Evolutionary conservation across 1,140 invertebrate species (phyloP).

Genomic region (Drosophila paulistorum): DNA sequence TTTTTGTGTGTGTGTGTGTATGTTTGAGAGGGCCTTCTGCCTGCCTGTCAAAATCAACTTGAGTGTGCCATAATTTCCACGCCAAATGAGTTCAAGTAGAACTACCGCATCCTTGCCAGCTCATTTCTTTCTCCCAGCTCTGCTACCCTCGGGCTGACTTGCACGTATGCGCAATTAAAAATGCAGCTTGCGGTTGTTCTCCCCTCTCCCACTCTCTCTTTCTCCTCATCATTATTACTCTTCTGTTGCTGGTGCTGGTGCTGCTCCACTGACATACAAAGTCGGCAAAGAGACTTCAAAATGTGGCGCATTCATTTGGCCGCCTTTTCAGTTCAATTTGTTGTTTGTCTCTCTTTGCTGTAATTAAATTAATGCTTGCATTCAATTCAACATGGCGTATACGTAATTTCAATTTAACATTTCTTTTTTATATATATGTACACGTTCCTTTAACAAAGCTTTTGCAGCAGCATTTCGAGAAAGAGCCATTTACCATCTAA

Average conservation of each 20-base stretch:
- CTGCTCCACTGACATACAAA: conserved; percentile 76
- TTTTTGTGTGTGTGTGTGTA: conserved; percentile 22
- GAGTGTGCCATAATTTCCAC: conserved; percentile 75
- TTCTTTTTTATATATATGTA: not conserved
- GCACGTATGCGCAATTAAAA: conserved; percentile 79
- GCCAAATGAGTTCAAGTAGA: conserved; percentile 76
- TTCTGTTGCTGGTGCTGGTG: conserved; percentile 19
- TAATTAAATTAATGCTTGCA: conserved; percentile 77
- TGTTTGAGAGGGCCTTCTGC: conserved; percentile 36
- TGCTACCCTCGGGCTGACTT: conserved; percentile 37
- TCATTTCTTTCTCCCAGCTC: conserved; percentile 17
- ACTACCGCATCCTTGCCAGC: conserved; percentile 45
- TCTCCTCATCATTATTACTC: conserved; percentile 32
- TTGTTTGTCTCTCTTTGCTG: conserved; percentile 42
- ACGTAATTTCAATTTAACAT: conserved; percentile 64
- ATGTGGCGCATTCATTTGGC: conserved; percentile 54
- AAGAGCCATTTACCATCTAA: conserved; percentile 51
- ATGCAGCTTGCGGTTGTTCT: conserved; percentile 75
- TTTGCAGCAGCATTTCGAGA: conserved; percentile 21
- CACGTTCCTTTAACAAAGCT: not conserved
- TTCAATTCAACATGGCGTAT: conserved; percentile 53
- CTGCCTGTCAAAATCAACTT: conserved; percentile 77
- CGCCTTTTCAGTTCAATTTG: conserved; percentile 60
- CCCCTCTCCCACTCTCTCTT: conserved; percentile 15
- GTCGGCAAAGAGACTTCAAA: conserved; percentile 43